Percentiles rank a stretch among this genome's conserved stretches.
phyloP scores from a whole-genome alignment of 2,113 vertebrate species.

The Actenoides hombroni region DNA sequence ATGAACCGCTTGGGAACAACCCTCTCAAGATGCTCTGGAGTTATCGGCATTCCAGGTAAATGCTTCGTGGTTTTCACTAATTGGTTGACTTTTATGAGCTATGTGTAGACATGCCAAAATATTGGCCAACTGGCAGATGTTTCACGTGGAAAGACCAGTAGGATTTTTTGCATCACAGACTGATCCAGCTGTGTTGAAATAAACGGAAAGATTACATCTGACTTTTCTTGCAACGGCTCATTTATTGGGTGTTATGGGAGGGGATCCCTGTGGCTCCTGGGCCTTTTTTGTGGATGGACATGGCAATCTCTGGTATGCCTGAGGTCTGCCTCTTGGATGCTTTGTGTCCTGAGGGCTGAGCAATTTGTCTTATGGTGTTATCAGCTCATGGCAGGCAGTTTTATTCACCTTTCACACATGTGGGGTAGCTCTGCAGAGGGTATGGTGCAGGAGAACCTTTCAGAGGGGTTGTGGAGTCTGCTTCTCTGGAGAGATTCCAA shows the following conservation, averaged over 20 bases:
- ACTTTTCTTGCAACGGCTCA: background rate
- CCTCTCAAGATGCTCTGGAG: background rate
- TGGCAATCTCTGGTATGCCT: fast-evolving
- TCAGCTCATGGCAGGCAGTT: background rate
- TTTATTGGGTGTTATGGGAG: fast-evolving
- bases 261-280: background rate
- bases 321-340: background rate
- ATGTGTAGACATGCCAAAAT: fast-evolving
- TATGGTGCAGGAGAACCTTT: background rate
- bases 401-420: fast-evolving
- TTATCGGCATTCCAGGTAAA: background rate
- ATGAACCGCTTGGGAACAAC: fast-evolving
- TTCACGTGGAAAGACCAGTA: background rate
- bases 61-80: fast-evolving
- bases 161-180: background rate
- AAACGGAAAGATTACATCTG: background rate
- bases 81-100: background rate
- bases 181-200: background rate
- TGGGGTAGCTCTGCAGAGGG: background rate
- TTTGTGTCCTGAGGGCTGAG: background rate
- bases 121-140: background rate
- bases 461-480: too few relatives aligned
- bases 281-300: fast-evolving
- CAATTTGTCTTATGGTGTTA: too few relatives aligned
- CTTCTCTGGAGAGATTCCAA: too few relatives aligned